phyloP scores from a whole-genome alignment of 2,113 vertebrate genomes.

The Centropristis striata region DNA sequence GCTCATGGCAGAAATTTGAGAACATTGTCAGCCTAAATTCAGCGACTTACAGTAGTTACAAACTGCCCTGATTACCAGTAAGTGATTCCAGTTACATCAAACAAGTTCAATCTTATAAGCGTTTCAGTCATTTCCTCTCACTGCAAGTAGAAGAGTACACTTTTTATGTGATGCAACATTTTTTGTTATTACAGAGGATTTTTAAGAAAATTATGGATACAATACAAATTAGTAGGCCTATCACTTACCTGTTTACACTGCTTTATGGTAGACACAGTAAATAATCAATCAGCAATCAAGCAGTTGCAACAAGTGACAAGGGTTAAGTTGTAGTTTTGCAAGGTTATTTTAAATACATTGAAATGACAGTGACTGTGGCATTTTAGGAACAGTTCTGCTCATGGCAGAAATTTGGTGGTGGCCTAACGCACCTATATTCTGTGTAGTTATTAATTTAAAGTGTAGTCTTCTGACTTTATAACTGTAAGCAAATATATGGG shows the following conservation, averaged over 20 bases:
- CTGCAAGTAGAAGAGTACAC: neutral
- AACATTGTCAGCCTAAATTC: slow-evolving; percentile 20
- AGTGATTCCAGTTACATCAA: slow-evolving; percentile 8
- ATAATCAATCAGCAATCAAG: neutral
- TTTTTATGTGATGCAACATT: slow-evolving; percentile 4
- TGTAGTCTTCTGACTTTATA: neutral
- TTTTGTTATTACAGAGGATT: neutral
- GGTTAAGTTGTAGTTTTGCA: neutral
- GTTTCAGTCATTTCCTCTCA: neutral
- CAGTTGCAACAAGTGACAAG: neutral
- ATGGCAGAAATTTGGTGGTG: neutral
- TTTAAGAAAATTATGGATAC: neutral
- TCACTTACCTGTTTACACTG: neutral
- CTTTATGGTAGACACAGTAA: neutral
- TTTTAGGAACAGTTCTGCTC: neutral
- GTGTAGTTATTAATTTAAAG: neutral
- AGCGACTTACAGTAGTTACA: slow-evolving; percentile 14
- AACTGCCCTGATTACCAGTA: slow-evolving; percentile 17
- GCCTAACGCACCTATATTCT: neutral
- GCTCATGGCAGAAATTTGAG: neutral
- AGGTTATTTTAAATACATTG: neutral
- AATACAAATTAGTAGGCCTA: neutral
- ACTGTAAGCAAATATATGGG: neutral
- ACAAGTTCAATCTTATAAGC: neutral
- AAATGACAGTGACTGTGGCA: neutral